Conservation (phyloP, 2,888 invertebrate species). For the Caenorhabditis doughertyi region DNA sequence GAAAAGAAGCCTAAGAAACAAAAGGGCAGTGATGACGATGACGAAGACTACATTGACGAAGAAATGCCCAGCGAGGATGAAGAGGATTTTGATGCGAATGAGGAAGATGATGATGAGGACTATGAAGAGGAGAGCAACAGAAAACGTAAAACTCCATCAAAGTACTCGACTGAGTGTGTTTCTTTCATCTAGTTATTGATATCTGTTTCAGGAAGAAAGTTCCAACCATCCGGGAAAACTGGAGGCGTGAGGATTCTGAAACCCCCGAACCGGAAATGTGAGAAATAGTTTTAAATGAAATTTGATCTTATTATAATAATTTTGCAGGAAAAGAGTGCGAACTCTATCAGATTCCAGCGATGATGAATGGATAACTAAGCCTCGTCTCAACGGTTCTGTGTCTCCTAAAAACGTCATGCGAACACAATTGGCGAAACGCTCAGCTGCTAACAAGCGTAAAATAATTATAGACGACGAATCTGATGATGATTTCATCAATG, state of each 20-base stretch:
- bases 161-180: conserved; percentile 22
- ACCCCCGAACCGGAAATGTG: conserved; percentile 52
- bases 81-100: conserved; percentile 54
- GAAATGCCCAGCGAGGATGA: conserved; percentile 64
- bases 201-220: conserved; percentile 42
- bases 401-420: conserved; percentile 59
- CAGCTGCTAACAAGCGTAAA: conserved; percentile 35
- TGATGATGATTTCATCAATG: conserved; percentile 54
- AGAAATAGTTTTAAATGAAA: not conserved
- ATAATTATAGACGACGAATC: conserved; percentile 58
- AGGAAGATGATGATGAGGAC: conserved; percentile 63
- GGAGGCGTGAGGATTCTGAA: conserved; percentile 34
- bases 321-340: conserved; percentile 39
- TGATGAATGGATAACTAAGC: conserved; percentile 65
- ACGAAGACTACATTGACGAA: conserved; percentile 66
- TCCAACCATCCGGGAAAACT: conserved; percentile 15
- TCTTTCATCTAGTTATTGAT: not conserved
- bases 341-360: conserved; percentile 69
- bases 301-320: not conserved
- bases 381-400: conserved; percentile 47
- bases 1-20: conserved; percentile 41
- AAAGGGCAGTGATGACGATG: conserved; percentile 59
- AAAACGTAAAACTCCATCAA: conserved; percentile 48
- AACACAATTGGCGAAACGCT: conserved; percentile 44
- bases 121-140: conserved; percentile 32